A percentile compares a stretch with the other conserved stretches of the same genome.
These are phyloP conservation scores for Pogonomyrmex barbatus DNA, from an alignment of 1,140 invertebrate species.

Conservation along the genomic window DNA sequence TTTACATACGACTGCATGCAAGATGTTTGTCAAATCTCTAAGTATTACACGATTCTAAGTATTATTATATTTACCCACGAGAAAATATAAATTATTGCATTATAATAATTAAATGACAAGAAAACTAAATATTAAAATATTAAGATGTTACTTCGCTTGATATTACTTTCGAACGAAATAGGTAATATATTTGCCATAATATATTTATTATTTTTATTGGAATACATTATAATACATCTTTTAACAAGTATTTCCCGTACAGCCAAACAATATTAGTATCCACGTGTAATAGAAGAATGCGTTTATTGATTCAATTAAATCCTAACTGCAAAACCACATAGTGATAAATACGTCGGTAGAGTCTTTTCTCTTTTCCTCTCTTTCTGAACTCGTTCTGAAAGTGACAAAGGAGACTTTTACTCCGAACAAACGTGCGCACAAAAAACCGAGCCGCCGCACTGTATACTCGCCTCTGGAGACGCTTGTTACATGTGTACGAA, in stretches of 20 bases:
- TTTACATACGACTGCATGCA: background rate
- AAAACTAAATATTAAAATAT: background rate
- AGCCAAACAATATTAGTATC: background rate
- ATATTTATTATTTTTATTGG: background rate
- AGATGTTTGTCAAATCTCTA: background rate
- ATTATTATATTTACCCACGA: background rate
- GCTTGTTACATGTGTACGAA: slow-evolving; percentile 60
- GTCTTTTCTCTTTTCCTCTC: slow-evolving; percentile 17
- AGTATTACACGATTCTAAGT: background rate
- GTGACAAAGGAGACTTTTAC: slow-evolving; percentile 66
- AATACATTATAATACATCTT: background rate
- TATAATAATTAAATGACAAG: background rate
- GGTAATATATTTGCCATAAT: too few species aligned
- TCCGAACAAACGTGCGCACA: slow-evolving; percentile 24
- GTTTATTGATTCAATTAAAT: slow-evolving; percentile 57
- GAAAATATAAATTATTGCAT: background rate
- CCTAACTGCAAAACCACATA: background rate
- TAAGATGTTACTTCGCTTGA: background rate
- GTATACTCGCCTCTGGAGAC: slow-evolving; percentile 56
- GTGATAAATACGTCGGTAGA: slow-evolving; percentile 30
- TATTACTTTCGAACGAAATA: background rate
- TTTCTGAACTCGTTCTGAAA: background rate
- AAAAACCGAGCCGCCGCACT: slow-evolving; percentile 35
- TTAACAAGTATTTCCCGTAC: background rate
- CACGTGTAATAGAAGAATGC: background rate